These are phyloP conservation scores for Phainopepla nitens DNA, from an alignment of 2,113 vertebrate genomes.

Conservation along the genomic window DNA sequence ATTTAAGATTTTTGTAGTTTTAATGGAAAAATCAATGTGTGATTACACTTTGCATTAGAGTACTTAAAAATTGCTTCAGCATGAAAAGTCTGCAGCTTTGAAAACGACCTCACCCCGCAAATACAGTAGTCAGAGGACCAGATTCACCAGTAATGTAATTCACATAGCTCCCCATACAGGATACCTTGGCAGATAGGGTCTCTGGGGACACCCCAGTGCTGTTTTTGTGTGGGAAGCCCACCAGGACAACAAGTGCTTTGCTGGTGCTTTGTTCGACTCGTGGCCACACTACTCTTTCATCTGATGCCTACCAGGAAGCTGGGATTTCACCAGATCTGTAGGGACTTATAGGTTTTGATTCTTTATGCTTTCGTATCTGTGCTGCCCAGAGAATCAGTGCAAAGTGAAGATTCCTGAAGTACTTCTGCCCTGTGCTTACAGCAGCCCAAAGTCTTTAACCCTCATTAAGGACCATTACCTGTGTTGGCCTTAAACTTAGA, in stretches of 20 bases:
- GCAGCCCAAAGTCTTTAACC: neutral
- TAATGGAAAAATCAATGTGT: slow-evolving; percentile 63
- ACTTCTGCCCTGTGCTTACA: neutral
- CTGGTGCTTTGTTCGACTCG: neutral
- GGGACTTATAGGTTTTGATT: neutral
- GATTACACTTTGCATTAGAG: slow-evolving; percentile 48
- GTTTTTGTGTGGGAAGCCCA: neutral
- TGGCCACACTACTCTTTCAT: neutral
- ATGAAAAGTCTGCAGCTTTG: neutral
- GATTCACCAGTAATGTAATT: neutral
- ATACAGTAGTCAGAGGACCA: neutral
- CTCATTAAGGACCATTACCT: neutral
- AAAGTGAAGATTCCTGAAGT: neutral
- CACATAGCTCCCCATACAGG: neutral
- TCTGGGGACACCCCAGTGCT: neutral
- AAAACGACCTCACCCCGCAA: neutral
- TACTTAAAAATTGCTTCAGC: slow-evolving; percentile 30
- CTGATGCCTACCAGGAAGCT: neutral
- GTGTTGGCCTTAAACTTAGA: neutral
- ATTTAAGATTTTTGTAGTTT: slow-evolving; percentile 56
- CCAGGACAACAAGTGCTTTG: neutral
- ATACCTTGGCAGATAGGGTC: neutral
- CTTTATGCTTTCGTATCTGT: neutral
- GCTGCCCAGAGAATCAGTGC: neutral
- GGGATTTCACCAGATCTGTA: neutral